phyloP scores from a whole-genome alignment of 2,113 vertebrate species.

The Phocoena sinus region DNA sequence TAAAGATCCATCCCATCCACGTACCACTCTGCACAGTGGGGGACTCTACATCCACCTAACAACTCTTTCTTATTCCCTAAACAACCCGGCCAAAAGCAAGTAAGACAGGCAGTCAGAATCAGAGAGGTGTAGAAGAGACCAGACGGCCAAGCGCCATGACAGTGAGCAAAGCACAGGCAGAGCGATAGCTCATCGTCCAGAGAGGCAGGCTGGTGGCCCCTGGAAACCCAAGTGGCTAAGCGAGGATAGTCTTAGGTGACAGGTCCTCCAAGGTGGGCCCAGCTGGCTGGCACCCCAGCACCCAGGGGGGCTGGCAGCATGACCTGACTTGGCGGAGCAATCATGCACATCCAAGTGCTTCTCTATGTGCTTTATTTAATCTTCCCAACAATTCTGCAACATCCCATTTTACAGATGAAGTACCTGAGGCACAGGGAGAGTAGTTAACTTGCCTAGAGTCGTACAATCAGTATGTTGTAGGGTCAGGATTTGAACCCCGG shows the following conservation, averaged over 20 bases:
- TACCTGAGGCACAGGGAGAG: neutral
- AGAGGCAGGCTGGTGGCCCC: neutral
- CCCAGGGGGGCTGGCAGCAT: neutral
- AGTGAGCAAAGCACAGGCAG: neutral
- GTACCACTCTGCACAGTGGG: rapidly evolving
- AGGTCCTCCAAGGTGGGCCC: neutral
- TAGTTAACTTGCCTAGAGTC: neutral
- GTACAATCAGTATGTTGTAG: neutral
- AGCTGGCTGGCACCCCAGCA: neutral
- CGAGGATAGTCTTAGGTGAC: neutral
- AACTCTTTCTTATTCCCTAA: neutral
- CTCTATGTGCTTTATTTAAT: neutral
- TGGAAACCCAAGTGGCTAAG: neutral
- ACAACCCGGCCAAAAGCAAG: neutral
- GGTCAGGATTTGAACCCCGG: neutral
- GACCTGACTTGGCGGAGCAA: neutral
- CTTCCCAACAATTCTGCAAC: neutral
- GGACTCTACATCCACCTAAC: neutral
- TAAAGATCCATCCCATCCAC: neutral
- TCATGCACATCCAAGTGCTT: neutral
- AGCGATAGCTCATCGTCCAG: neutral
- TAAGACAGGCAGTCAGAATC: neutral
- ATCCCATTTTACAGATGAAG: neutral
- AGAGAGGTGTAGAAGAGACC: neutral
- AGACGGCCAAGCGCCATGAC: neutral